phyloP scores from a whole-genome alignment of 2,113 vertebrate species.

The Rhinopomastus cyanomelas region DNA sequence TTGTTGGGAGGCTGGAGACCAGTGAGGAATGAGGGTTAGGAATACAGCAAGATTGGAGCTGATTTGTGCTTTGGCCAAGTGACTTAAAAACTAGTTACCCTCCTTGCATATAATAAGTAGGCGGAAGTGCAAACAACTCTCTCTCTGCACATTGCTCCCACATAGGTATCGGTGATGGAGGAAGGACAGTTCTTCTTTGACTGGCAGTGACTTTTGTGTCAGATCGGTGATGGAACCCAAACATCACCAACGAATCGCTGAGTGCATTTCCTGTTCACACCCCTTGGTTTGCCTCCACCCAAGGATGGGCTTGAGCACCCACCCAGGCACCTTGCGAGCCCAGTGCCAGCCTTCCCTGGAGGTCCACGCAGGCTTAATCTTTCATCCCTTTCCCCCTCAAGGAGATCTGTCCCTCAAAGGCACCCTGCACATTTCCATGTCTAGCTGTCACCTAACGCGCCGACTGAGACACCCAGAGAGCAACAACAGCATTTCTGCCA shows the following conservation, averaged over 20 bases:
- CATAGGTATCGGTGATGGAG: not conserved
- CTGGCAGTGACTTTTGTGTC: not conserved
- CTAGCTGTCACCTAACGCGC: not conserved
- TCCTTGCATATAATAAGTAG: not conserved
- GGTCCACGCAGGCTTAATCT: not conserved
- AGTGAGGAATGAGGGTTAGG: not conserved
- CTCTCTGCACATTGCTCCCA: not conserved
- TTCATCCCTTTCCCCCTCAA: not conserved
- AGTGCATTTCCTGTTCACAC: not conserved
- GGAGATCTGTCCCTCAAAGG: not conserved
- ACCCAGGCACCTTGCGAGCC: not conserved
- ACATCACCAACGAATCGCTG: not conserved
- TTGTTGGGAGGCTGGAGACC: not conserved
- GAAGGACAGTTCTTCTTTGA: not conserved
- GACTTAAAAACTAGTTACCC: not conserved
- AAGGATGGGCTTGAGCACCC: accelerated
- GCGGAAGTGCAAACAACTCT: not conserved
- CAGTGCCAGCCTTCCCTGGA: not conserved
- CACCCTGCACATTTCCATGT: not conserved
- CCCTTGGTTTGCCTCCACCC: not conserved
- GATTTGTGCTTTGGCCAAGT: not conserved
- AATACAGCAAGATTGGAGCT: not conserved
- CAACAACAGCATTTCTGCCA: not conserved
- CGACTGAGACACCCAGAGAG: not conserved
- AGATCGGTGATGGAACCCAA: not conserved